Evolutionary conservation across 2,888 invertebrate species (phyloP), one percentile per base, ranked within the genome.

Genomic region (Lochmaea capreae): DNA sequence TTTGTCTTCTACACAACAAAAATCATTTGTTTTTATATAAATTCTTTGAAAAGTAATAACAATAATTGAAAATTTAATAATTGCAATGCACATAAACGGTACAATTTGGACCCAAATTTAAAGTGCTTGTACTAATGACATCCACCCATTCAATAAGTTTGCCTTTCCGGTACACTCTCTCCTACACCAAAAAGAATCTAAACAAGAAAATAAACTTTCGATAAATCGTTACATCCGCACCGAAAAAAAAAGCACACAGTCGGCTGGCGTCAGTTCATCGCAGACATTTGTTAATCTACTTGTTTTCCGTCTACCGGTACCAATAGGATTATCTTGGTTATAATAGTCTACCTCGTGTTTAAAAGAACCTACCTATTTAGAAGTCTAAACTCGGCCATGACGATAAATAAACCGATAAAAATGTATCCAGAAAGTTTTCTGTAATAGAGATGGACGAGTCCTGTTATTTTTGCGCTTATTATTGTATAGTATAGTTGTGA

Each of bases 271-370:
- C 61, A 61, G 61, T 33, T 39, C 61, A 39, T 26, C n/a, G n/a
- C 39, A 33, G 61, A 39, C 61, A 61, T 39, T 61, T 61, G 61
- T 61, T 61, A 61, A 61, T 61, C 61, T 61, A 39, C n/a, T n/a
- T 61, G 33, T 33, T 61, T 61, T 39, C 8, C 14, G 61, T 61
- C 61, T 61, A 61, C 39, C 33, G 39, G 33, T 39, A 54, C 54
- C 61, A 33, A 61, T 39, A 61, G 8, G 33, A 61, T 61, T 61
- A 61, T 61, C 61, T 61, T 8, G n/a, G 33, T 54, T 39, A 9
- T 39, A 54, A 54, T 61, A 39, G 61, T 61, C 61, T 61, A 61
- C n/a, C 61, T 16, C 61, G 61, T 61, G 61, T 61, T 61, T 61
- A 16, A 61, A 61, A 61, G 61, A 61, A 61, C 61, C 61, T 39